Conservation (phyloP, 2,113 vertebrate species). For the Megatriorchis doriae region DNA sequence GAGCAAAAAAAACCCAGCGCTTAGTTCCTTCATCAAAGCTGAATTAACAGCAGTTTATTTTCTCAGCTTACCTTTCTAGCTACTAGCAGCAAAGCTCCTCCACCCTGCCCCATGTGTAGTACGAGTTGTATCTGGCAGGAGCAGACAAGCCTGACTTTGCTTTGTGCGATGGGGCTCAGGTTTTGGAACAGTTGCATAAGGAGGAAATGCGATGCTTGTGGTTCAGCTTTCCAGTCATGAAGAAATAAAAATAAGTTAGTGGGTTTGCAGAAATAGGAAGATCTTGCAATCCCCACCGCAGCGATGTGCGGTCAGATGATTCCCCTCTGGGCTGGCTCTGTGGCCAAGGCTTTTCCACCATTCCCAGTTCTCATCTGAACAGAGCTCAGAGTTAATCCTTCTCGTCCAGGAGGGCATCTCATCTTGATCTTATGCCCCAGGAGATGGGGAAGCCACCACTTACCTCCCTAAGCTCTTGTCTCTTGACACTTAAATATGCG, state of each 20-base stretch:
- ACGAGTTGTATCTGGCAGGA: background rate
- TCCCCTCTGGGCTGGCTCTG: background rate
- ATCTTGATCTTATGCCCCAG: too few species aligned
- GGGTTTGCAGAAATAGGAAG: background rate
- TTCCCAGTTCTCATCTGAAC: background rate
- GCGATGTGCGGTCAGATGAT: background rate
- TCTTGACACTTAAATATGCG: background rate
- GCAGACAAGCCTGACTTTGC: background rate
- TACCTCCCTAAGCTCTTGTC: background rate
- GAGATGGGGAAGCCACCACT: background rate
- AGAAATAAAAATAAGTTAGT: background rate
- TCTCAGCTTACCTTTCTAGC: background rate
- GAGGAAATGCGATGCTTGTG: background rate
- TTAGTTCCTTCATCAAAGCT: background rate
- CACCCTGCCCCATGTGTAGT: too few species aligned
- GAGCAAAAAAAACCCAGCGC: background rate
- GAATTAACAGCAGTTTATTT: background rate
- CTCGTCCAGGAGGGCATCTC: background rate
- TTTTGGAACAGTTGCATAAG: background rate
- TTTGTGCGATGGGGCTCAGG: accelerated
- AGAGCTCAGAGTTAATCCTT: background rate
- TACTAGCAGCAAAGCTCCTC: background rate
- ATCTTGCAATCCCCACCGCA: background rate
- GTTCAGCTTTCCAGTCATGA: background rate
- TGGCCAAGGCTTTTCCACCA: background rate